Base-by-base conservation (phyloP, 2,113 vertebrate species). In the Onychostoma macrolepis region DNA sequence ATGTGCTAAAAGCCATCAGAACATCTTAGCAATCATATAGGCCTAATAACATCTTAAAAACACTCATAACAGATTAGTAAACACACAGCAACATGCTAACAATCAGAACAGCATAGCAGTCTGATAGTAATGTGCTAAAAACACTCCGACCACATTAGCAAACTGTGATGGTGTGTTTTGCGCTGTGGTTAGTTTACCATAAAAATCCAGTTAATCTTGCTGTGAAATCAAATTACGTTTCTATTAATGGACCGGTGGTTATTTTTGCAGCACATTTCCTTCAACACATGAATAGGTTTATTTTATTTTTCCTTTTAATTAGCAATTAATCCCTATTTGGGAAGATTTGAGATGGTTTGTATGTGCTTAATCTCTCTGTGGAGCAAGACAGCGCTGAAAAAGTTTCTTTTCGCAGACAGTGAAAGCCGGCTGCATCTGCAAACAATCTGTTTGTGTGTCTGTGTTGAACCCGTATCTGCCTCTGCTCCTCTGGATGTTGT, bases 181-280 rank as follows among this genome's bases (percentile, higher is more conserved):
- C 11, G 4, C 33, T 41, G 36, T 10, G 2, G 21, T 74, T 74
- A 38, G 7, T 72, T 72, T 21, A 43, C 71, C 19, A 13, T 38
- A 12, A 41, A 24, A 43, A 74, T 36, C 19, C 36, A 36, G 30
- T 80, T 56, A 77, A 83, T 86, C 58, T 87, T 36, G 69, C 45
- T 69, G 84, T 78, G 82, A 50, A 74, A 71, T 87, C 63, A 86
- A 65, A 86, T 75, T 61, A 86, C 38, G 28, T 85, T 38, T 80
- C 5, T 63, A 63, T 28, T 63, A 80, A n/a, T 11, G 24, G 24
- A 3, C 13, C 36, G 76, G 61, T 84, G 65, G 86, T 48, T 79
- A 63, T 58, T 83, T 88, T 86, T 75, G 84, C 85, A 69, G 56
- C 56, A 6, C 56, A 61, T 61, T n/a, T 61, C 24, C 21, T 1